Evolutionary conservation across 2,113 vertebrate species (phyloP).

Genomic region (Pimephales promelas): DNA sequence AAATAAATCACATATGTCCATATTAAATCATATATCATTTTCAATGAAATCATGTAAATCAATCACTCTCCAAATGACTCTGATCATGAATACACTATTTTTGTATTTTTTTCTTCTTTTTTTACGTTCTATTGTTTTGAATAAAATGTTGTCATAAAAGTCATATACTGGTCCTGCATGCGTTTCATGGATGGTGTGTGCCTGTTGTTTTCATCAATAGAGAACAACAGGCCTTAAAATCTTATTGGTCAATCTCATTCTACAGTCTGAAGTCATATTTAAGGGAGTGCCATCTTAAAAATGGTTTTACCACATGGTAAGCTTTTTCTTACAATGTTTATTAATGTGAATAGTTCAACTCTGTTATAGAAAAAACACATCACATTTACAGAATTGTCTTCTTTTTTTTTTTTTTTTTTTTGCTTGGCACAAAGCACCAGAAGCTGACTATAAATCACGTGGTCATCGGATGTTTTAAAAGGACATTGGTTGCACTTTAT

Average conservation of each 20-base stretch:
- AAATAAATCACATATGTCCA: constrained; percentile 23
- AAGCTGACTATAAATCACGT: neutral
- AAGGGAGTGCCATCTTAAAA: neutral
- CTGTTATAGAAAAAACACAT: neutral
- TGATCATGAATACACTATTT: neutral
- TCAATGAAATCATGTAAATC: neutral
- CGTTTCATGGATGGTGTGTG: neutral
- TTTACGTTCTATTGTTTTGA: neutral
- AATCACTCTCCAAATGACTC: neutral
- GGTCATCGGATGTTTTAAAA: neutral
- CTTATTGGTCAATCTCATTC: neutral
- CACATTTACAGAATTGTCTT: no score
- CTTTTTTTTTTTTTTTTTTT: no score
- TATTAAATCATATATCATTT: neutral
- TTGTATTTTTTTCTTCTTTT: neutral
- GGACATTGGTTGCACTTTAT: neutral
- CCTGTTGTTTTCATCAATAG: neutral
- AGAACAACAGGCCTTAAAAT: neutral
- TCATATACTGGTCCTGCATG: neutral
- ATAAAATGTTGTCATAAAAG: constrained; percentile 28
- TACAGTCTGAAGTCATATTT: neutral
- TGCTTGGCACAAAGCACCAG: neutral
- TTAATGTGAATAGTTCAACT: neutral
- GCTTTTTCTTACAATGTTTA: no score
- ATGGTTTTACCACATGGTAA: neutral